A percentile compares a stretch with the other conserved stretches of the same genome.
These are phyloP conservation scores for Sanderia malayensis DNA, from an alignment of 30 jellyfish, hydroid and myxozoan genomes.

Conservation along the genomic window DNA sequence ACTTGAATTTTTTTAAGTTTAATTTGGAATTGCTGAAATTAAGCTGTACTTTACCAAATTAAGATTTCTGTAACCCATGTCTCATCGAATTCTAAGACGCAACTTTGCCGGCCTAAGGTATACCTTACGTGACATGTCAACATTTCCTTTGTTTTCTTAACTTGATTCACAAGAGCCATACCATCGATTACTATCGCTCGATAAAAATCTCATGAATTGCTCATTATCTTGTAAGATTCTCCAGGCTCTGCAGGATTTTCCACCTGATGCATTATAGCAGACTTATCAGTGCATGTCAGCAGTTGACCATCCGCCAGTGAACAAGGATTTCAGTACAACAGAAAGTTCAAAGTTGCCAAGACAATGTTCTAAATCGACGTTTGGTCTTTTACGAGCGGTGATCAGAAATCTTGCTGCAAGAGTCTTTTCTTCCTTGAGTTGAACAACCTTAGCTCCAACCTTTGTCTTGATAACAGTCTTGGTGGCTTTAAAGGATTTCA, in stretches of 20 bases:
- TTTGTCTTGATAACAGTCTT: conserved; percentile 19
- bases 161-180: conserved; percentile 49
- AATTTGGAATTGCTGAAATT: no score
- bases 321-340: conserved; percentile 15
- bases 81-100: no score
- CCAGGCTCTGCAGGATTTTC: conserved; percentile 1
- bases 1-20: no score
- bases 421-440: conserved; percentile 33
- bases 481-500: conserved; percentile 20
- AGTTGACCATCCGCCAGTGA: conserved; percentile 18
- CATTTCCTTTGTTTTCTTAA: conserved; percentile 10
- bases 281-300: neutral
- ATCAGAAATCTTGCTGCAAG: conserved; percentile 15
- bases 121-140: neutral
- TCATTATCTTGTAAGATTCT: neutral
- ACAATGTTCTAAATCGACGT: conserved; percentile 4
- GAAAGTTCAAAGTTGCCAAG: conserved; percentile 34
- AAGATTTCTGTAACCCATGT: no score
- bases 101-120: no score
- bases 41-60: no score
- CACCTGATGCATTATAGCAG: conserved; percentile 8
- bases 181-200: conserved; percentile 20
- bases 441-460: conserved; percentile 16
- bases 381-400: conserved; percentile 33
- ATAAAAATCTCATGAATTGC: neutral